Evolutionary conservation across 2,888 invertebrate species (phyloP).

Genomic region (Drosophila kokeensis): DNA sequence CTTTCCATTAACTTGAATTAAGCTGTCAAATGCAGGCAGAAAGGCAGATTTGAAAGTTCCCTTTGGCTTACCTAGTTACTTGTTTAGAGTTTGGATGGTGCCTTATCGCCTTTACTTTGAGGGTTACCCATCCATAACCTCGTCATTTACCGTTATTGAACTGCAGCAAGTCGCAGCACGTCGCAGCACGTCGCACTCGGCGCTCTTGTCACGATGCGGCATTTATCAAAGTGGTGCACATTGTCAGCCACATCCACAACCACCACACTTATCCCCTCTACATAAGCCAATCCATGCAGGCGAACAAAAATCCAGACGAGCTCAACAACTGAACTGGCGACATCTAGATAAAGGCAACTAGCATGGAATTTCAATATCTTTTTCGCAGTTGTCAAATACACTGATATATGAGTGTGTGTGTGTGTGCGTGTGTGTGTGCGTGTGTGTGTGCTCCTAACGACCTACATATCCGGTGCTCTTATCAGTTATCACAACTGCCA

Average conservation of each 20-base stretch:
- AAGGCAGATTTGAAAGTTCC: too few species aligned
- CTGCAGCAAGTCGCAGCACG: constrained; percentile 19
- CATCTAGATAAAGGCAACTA: constrained; percentile 40
- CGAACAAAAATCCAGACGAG: constrained; percentile 20
- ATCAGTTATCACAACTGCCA: constrained; percentile 40
- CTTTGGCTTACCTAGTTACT: neutral
- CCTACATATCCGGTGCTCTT: constrained; percentile 45
- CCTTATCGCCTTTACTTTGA: constrained; percentile 1
- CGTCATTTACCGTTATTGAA: constrained; percentile 48
- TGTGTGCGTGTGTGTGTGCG: neutral
- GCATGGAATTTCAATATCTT: constrained; percentile 48
- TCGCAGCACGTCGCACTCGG: constrained; percentile 13
- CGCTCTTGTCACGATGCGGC: constrained; percentile 40
- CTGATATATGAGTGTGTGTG: neutral
- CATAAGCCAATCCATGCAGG: constrained; percentile 19
- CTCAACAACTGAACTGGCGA: constrained; percentile 15
- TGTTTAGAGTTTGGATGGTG: neutral
- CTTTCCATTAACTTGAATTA: neutral
- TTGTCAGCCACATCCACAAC: constrained; percentile 10
- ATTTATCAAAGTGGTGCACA: constrained; percentile 55
- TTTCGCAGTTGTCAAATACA: constrained; percentile 29
- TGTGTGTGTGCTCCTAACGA: constrained; percentile 25
- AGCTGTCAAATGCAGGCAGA: neutral
- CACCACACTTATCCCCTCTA: constrained; percentile 18
- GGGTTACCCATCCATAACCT: constrained; percentile 9